Evolutionary conservation across 2,113 vertebrate species (phyloP), one percentile per base, ranked within the genome.

Genomic region (Pteropus alecto): DNA sequence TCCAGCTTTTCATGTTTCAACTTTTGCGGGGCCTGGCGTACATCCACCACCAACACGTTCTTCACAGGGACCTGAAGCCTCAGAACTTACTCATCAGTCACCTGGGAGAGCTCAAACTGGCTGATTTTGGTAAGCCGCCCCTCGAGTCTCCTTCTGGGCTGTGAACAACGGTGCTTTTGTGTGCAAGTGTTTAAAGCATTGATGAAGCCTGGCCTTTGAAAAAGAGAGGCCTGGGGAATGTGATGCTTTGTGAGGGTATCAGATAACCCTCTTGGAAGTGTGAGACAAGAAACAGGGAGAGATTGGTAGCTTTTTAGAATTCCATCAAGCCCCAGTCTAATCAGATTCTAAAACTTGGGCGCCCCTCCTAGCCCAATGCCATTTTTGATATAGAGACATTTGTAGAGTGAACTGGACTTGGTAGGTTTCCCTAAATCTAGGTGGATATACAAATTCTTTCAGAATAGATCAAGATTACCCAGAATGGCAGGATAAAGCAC

Each of bases 81-180:
- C 99, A 99, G 98, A 99, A 99, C 98, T 98, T 99, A 97, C 99
- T 99, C 98, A 99, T 99, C 98, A 99, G 99, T 98, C 99, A 99
- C 98, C 98, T 99, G 41, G 99, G 99, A 96, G 99, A 99, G 94
- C 99, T 99, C 97, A 99, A 99, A 97, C 98, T 99, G 96, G 99
- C 99, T 0, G 99, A 99, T 98, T 99, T 99, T 33, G 99, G 99
- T 99, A 97, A 98, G 99, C 98, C 33, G 54, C 95, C 90, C n/a
- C 79, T 77, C 1, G 7, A 77, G 70, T 90, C 90, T 94, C 74
- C n/a, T 95, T 86, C 88, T 79, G 58, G 84, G 92, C 82, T 94
- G 46, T 48, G 95, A 94, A 97, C 65, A 98, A 41, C 35, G 24
- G 88, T 51, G 67, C 81, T 97, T 97, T 92, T 98, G 92, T 89